Conservation (phyloP, 2,888 invertebrate species). For the Cephus sareptanus region DNA sequence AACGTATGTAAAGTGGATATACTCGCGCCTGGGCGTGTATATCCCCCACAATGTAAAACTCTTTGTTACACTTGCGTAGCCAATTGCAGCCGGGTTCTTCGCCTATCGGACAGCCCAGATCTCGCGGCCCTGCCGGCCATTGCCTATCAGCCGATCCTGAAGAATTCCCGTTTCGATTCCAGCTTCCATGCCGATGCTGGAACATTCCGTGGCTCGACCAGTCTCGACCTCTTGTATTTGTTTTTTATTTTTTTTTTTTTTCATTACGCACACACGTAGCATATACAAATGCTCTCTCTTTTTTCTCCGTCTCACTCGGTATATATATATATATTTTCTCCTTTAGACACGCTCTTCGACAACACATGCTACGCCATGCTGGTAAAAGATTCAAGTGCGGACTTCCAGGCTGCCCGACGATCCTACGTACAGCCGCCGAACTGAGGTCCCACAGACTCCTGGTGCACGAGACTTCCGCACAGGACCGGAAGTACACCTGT, state of each 20-base stretch:
- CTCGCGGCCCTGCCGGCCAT: slow-evolving; percentile 33
- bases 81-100: slow-evolving; percentile 52
- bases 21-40: slow-evolving; percentile 56
- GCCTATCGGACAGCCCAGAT: slow-evolving; percentile 52
- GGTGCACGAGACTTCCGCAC: slow-evolving; percentile 69
- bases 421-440: slow-evolving; percentile 70
- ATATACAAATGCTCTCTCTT: background rate
- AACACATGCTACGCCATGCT: slow-evolving; percentile 72
- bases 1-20: background rate
- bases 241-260: background rate
- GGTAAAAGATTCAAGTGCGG: slow-evolving; percentile 71
- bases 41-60: slow-evolving; percentile 54
- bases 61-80: slow-evolving; percentile 56
- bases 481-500: slow-evolving; percentile 72
- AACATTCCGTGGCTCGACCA: background rate
- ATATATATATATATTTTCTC: background rate
- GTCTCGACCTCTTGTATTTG: background rate
- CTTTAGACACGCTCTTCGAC: slow-evolving; percentile 70
- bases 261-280: background rate
- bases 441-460: slow-evolving; percentile 68
- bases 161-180: slow-evolving; percentile 20
- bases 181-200: background rate
- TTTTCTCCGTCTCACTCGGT: slow-evolving; percentile 16
- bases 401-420: slow-evolving; percentile 70
- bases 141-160: slow-evolving; percentile 13